Evolutionary conservation across 2,797 vertebrate genomes (phyloP).

Genomic region (Spinus olivaceus): DNA sequence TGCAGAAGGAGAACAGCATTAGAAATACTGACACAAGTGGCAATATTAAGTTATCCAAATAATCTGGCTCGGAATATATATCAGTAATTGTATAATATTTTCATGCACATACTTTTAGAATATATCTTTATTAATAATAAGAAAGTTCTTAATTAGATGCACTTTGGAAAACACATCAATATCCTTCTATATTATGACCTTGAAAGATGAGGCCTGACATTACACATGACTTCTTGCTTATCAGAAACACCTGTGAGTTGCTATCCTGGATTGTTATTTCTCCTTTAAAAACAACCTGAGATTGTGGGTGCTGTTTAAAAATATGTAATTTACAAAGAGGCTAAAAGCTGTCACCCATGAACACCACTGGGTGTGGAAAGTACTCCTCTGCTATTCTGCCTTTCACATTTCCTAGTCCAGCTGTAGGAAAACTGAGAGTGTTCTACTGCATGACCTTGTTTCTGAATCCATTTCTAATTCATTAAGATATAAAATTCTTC

Average conservation of each 20-base stretch:
- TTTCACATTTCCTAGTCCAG: neutral
- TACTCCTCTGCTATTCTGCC: neutral
- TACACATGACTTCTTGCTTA: neutral
- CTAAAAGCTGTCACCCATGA: neutral
- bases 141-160: neutral
- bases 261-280: neutral
- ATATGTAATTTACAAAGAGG: neutral
- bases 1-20: neutral
- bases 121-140: neutral
- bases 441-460: neutral
- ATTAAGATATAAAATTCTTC: neutral
- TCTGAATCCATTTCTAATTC: neutral
- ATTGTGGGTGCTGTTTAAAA: neutral
- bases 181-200: neutral
- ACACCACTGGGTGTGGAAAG: neutral
- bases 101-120: neutral
- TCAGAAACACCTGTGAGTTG: neutral
- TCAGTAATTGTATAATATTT: neutral
- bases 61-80: neutral
- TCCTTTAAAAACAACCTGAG: neutral
- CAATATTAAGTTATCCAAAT: neutral
- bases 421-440: neutral
- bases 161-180: neutral
- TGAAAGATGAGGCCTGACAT: neutral
- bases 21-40: neutral